Conservation (phyloP, 2,113 vertebrate species). For the Leucoraja erinaceus region DNA sequence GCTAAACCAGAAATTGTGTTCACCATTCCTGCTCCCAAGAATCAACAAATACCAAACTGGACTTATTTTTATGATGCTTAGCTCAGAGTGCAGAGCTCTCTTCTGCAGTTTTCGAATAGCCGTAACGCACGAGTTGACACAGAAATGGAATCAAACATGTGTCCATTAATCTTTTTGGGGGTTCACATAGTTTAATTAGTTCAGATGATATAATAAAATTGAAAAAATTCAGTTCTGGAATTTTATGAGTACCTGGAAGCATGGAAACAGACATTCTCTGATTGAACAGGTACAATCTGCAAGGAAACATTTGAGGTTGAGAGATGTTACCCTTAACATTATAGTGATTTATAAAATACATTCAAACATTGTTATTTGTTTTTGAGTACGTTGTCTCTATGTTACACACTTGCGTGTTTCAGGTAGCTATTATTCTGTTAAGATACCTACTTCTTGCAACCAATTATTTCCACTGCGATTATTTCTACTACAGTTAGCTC, state of each 20-base stretch:
- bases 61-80: not conserved
- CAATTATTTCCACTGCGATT: not conserved
- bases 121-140: not conserved
- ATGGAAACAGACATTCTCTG: conserved; percentile 20
- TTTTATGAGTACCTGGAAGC: not conserved
- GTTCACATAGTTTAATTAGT: not conserved
- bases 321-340: too few species aligned
- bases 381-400: not conserved
- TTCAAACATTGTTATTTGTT: not conserved
- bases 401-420: not conserved
- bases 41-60: not conserved
- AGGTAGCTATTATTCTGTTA: not conserved
- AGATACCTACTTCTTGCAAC: not conserved
- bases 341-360: not conserved
- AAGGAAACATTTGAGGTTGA: not conserved
- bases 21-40: not conserved
- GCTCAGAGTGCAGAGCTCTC: not conserved
- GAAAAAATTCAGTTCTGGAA: not conserved
- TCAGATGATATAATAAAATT: not conserved
- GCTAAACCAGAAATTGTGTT: not conserved
- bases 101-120: not conserved
- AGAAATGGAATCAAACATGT: not conserved
- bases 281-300: not conserved
- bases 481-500: not conserved
- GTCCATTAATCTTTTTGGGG: not conserved